These are phyloP conservation scores for Tinea trinotella DNA, from an alignment of 2,888 invertebrate species.

Conservation along the genomic window DNA sequence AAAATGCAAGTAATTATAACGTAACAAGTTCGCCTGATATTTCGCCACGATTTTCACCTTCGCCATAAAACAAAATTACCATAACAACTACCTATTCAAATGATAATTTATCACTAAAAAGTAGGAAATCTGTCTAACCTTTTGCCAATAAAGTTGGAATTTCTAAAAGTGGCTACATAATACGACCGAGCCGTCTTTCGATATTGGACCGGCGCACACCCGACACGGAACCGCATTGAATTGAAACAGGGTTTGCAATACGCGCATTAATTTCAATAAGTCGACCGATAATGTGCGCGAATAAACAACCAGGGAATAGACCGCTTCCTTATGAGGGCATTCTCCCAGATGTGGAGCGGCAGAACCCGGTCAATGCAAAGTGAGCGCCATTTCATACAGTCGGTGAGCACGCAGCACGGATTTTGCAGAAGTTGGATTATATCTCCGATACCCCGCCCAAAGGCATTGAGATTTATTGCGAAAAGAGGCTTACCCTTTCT, in stretches of 20 bases:
- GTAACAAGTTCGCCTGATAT: not conserved
- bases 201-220: not conserved
- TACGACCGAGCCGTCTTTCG: not conserved
- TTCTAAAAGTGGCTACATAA: constrained; percentile 13
- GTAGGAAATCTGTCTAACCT: constrained; percentile 10
- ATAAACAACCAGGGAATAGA: constrained; percentile 20
- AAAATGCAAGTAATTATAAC: not conserved
- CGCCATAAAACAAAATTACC: not conserved
- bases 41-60: constrained; percentile 5
- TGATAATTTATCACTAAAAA: constrained; percentile 12
- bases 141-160: constrained; percentile 12
- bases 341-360: constrained; percentile 20
- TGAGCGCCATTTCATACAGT: not conserved
- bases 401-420: not conserved
- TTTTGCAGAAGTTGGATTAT: constrained; percentile 12
- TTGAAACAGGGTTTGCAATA: constrained; percentile 16
- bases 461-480: constrained; percentile 18
- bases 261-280: constrained; percentile 22
- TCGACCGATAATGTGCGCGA: constrained; percentile 21
- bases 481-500: constrained; percentile 16
- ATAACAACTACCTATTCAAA: constrained; percentile 10
- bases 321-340: constrained; percentile 22
- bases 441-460: constrained; percentile 5
- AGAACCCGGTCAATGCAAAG: not conserved
- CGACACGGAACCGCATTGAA: constrained; percentile 18